Percentiles rank a stretch among this genome's conserved stretches.
phyloP scores from a whole-genome alignment of 92 coral and sea anemone species.

The Scolanthus callimorphus region DNA sequence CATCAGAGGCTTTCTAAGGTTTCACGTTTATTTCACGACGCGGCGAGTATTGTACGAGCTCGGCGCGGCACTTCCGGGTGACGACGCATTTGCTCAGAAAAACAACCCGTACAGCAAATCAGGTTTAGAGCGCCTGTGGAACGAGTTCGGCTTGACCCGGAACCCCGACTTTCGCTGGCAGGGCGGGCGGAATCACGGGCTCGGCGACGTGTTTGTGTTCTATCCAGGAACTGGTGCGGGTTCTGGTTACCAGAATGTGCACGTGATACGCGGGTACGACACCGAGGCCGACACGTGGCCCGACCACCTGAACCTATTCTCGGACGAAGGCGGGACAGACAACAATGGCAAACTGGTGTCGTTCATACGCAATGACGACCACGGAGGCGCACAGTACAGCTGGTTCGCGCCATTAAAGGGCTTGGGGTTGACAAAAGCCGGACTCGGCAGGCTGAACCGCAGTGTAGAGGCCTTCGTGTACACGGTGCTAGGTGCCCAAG shows the following conservation, averaged over 20 bases:
- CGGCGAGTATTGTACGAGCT: constrained; percentile 29
- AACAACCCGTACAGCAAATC: constrained; percentile 9
- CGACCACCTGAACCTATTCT: neutral
- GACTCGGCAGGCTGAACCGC: constrained; percentile 10
- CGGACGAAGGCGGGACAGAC: constrained; percentile 13
- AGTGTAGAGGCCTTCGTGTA: constrained; percentile 23
- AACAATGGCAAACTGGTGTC: neutral
- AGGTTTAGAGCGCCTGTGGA: constrained; percentile 10
- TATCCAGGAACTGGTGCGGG: neutral
- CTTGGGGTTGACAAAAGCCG: constrained; percentile 35
- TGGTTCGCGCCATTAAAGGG: no score
- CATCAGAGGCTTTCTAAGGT: constrained; percentile 5
- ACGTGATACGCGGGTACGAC: constrained; percentile 3
- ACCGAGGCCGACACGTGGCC: neutral
- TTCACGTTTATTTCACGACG: constrained; percentile 34
- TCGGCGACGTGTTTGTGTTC: neutral
- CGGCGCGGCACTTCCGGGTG: constrained; percentile 18
- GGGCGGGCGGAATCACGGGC: constrained; percentile 10
- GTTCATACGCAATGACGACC: constrained; percentile 1
- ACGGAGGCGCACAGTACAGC: no score
- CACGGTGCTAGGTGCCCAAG: constrained; percentile 15
- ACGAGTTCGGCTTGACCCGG: constrained; percentile 15
- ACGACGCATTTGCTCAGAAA: constrained; percentile 5
- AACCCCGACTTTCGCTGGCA: constrained; percentile 23
- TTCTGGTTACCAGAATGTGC: neutral